Evolutionary conservation across 1,140 invertebrate species (phyloP), one percentile per base, ranked within the genome.

Genomic region (Sweltsa coloradensis): DNA sequence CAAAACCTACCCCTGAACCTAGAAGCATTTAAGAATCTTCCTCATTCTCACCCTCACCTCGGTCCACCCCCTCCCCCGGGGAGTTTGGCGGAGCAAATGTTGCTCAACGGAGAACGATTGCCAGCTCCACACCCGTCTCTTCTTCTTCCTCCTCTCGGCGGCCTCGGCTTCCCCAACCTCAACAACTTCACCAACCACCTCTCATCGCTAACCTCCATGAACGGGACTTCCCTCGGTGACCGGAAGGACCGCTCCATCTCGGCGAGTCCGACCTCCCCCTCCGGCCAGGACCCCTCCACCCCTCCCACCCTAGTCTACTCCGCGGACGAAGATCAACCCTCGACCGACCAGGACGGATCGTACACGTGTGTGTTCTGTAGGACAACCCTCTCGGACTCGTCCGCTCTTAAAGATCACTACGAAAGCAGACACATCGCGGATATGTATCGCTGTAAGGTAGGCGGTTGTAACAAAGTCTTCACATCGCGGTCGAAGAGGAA

Each of bases 381-480:
- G 53, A 72, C 74, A 45, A 61, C 66, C 41, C 77, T 81, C 57
- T 66, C 68, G 34, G 77, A 79, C 53, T 65, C 73, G 16, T 55
- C 67, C 2, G 68, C 70, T 14, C 63, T 84, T 41, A 80, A 80
- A 57, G 70, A 78, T 51, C 83, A 85, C 68, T 76, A 72, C 63
- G 75, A 79, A 55, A 70, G 68, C 31, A 58, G 71, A 27, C 85
- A 90, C 59, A 57, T 80, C 41, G 49, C 49, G 5, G 81, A 85
- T 61, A 79, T 86, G 79, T 83, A 81, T 64, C 76, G 79, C 59
- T 88, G 85, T 68, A 83, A 81, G 18, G 76, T 85, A 25, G 73
- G 78, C 47, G 83, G 83, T 31, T 88, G 85, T 65, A 77, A 76
- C n/a, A 83, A 85, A 72, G 78, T 86, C 54, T 89, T 89, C 62